These are phyloP conservation scores for Eucriotettix oculatus DNA, from an alignment of 2,888 invertebrate genomes.

Conservation along the genomic window DNA sequence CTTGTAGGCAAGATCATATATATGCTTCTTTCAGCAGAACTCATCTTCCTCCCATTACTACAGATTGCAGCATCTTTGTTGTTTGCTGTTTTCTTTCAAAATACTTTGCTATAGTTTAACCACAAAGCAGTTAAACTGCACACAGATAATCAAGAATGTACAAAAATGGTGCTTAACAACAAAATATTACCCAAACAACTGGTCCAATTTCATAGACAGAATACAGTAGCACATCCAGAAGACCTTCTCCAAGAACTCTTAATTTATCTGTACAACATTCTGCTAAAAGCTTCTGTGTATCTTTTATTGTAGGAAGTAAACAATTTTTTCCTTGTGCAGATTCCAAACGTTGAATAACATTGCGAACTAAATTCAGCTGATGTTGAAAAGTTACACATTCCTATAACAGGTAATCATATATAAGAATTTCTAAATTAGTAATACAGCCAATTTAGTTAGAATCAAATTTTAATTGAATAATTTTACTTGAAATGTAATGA, in stretches of 20 bases:
- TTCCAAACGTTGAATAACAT: constrained; percentile 58
- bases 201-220: constrained; percentile 43
- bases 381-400: constrained; percentile 80
- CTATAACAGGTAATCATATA: constrained; percentile 23
- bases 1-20: too few species aligned
- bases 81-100: too few species aligned
- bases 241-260: constrained; percentile 60
- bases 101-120: too few species aligned
- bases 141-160: too few species aligned
- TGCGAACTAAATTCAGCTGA: constrained; percentile 69
- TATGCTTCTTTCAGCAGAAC: too few species aligned
- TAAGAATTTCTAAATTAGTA: neutral
- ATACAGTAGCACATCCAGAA: constrained; percentile 65
- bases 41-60: too few species aligned
- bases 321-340: constrained; percentile 24
- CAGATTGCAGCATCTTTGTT: too few species aligned
- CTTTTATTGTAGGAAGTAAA: constrained; percentile 2
- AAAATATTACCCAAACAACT: constrained; percentile 21
- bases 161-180: neutral
- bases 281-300: constrained; percentile 21
- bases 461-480: neutral
- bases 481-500: neutral
- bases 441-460: too few species aligned
- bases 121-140: too few species aligned
- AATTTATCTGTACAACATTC: constrained; percentile 69